Conservation (phyloP, 2,113 vertebrate genomes). For the Stigmatopora argus region DNA sequence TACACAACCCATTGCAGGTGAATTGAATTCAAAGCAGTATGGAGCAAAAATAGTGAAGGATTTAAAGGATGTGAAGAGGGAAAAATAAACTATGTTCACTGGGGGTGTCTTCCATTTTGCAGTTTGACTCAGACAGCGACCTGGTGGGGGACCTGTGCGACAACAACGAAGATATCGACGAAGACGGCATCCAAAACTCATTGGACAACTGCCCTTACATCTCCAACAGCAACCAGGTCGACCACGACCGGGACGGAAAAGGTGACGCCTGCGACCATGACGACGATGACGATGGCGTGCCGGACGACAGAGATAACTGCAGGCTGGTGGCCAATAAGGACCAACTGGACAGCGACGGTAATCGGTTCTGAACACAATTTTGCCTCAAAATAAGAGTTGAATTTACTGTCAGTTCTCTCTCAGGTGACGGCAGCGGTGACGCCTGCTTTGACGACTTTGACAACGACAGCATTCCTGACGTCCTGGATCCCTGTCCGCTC, state of each 20-base stretch:
- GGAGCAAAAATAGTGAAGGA: too few species aligned
- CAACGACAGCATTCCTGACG: constrained; percentile 85
- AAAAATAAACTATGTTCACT: too few species aligned
- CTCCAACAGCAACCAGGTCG: constrained; percentile 92
- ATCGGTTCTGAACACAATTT: neutral
- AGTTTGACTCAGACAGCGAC: constrained; percentile 95
- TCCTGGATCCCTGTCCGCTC: constrained; percentile 93
- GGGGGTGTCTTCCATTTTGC: constrained; percentile 30
- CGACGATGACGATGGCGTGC: constrained; percentile 93
- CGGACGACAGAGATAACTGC: constrained; percentile 96
- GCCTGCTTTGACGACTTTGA: constrained; percentile 95
- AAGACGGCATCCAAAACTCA: constrained; percentile 97
- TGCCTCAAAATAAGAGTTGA: too few species aligned
- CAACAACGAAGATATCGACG: constrained; percentile 96
- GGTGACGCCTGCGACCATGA: constrained; percentile 96
- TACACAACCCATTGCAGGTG: constrained; percentile 97
- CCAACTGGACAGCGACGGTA: constrained; percentile 91
- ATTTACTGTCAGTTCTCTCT: neutral
- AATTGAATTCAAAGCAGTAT: neutral
- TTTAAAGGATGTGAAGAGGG: too few species aligned
- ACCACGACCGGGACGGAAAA: constrained; percentile 96
- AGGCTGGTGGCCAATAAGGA: constrained; percentile 86
- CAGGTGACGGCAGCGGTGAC: constrained; percentile 93
- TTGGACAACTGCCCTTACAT: constrained; percentile 99
- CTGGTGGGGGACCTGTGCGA: constrained; percentile 90